phyloP scores from a whole-genome alignment of 1,140 invertebrate genomes.

The Drosophila saltans region DNA sequence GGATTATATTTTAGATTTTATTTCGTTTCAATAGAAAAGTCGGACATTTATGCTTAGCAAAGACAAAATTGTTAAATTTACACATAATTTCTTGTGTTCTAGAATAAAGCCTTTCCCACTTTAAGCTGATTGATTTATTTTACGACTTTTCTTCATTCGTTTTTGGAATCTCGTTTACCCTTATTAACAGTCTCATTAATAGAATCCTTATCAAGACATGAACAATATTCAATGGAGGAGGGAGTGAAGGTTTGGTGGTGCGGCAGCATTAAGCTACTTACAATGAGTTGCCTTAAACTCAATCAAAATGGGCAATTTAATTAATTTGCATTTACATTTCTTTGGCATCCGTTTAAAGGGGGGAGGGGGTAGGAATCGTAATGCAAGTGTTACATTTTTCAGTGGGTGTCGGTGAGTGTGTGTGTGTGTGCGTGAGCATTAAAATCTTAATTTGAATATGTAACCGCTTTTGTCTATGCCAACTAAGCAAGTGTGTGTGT shows the following conservation, averaged over 20 bases:
- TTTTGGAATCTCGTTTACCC: background rate
- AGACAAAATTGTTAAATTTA: no score
- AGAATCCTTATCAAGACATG: conserved; percentile 2
- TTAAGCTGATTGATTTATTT: conserved; percentile 6
- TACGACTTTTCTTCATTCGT: background rate
- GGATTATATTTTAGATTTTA: no score
- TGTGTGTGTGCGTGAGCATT: conserved; percentile 63
- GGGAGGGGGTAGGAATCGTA: no score
- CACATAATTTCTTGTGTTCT: background rate
- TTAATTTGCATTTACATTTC: conserved; percentile 72
- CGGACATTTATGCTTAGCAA: no score
- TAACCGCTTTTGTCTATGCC: conserved; percentile 71
- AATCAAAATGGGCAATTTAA: conserved; percentile 52
- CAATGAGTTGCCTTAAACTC: conserved; percentile 28
- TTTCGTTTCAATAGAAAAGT: no score
- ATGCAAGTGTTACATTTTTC: background rate
- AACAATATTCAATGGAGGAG: background rate
- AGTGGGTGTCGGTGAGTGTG: no score
- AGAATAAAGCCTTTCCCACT: background rate
- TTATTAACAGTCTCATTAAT: conserved; percentile 14
- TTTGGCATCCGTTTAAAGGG: conserved; percentile 33
- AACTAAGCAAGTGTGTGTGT: conserved; percentile 13
- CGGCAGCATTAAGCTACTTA: conserved; percentile 1
- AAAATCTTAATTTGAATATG: conserved; percentile 81
- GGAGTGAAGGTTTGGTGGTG: background rate